These are phyloP conservation scores for Agapornis roseicollis DNA, from an alignment of 2,113 vertebrate species.

Conservation along the genomic window DNA sequence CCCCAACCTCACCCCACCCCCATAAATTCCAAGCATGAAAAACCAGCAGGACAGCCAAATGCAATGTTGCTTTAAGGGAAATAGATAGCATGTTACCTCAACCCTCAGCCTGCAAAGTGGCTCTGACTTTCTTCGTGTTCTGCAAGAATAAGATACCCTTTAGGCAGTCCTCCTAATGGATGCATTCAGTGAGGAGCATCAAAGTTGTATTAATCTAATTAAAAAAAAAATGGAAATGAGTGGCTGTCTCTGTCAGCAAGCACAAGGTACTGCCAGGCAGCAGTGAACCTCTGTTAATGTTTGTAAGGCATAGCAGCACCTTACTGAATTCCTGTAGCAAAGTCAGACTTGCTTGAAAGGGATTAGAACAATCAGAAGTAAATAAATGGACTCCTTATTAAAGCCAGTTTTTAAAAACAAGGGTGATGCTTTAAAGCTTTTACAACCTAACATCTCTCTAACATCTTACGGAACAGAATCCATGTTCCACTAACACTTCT, in stretches of 20 bases:
- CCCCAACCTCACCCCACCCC: no score
- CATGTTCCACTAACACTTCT: background rate
- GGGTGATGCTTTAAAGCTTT: background rate
- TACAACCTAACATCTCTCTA: background rate
- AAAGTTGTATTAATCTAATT: background rate
- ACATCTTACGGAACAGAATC: background rate
- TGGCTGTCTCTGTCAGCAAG: background rate
- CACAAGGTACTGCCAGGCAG: background rate
- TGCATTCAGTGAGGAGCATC: background rate
- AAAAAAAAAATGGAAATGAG: background rate
- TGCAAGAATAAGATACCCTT: slow-evolving; percentile 48
- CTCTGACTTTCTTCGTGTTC: background rate
- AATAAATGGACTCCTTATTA: background rate
- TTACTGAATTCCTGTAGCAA: background rate
- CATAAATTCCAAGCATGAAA: background rate
- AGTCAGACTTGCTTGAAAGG: background rate
- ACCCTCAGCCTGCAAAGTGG: background rate
- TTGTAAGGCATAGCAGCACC: background rate
- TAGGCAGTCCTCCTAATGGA: background rate
- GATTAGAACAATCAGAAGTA: background rate
- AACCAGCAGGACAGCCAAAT: background rate
- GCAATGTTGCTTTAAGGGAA: background rate
- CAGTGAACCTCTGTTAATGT: background rate
- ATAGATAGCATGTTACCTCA: background rate
- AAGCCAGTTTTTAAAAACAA: background rate